Conservation (phyloP, 1,140 invertebrate genomes). For the Nymphalis io region DNA sequence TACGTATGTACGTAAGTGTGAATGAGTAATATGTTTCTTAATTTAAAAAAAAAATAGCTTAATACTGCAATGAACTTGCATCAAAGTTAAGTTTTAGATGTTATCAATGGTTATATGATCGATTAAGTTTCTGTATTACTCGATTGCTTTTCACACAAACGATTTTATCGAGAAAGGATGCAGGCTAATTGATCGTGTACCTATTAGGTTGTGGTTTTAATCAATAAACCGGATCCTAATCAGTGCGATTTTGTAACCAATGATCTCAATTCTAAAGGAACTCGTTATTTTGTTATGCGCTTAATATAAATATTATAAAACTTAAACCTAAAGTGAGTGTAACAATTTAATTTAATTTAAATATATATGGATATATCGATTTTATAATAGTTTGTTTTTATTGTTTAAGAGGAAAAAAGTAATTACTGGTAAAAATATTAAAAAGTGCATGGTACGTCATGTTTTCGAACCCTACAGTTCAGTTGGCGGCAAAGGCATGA, state of each 20-base stretch:
- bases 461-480: slow-evolving; percentile 15
- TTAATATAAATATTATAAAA: too few species aligned
- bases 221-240: slow-evolving; percentile 1
- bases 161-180: not conserved
- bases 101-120: not conserved
- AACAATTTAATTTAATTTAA: too few species aligned
- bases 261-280: not conserved
- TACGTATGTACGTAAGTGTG: too few species aligned
- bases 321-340: too few species aligned
- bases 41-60: not conserved
- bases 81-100: not conserved
- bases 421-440: slow-evolving; percentile 30
- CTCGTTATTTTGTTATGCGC: not conserved
- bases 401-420: not conserved
- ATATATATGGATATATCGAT: too few species aligned
- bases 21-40: not conserved
- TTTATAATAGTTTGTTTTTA: too few species aligned
- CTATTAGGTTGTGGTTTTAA: slow-evolving; percentile 2
- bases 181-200: not conserved
- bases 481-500: slow-evolving; percentile 9
- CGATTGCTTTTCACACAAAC: slow-evolving; percentile 1
- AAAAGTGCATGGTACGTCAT: slow-evolving; percentile 22
- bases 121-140: not conserved
- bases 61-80: not conserved
- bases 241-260: slow-evolving; percentile 5